Evolutionary conservation across 2,888 invertebrate genomes (phyloP), one percentile per base, ranked within the genome.

Genomic region (Eupithecia inturbata): DNA sequence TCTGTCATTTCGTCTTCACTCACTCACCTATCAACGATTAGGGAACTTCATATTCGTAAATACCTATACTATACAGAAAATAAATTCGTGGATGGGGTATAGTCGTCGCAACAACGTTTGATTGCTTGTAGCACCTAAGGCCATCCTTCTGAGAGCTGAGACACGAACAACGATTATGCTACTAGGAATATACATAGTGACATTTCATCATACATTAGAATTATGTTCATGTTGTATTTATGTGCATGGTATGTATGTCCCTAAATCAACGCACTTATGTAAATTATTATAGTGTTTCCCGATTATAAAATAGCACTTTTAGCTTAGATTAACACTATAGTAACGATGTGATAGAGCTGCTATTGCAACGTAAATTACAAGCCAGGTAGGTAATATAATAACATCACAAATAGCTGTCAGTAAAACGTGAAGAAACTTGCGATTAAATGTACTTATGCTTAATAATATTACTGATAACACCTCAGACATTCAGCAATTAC

Each of bases 401-500:
- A 60, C 26, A 26, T 39, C 39, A 69, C n/a, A 53, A 68, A 41
- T 39, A 39, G 60, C 33, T 36, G 66, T 62, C 41, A 16, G 69
- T 31, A 69, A 69, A 69, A 31, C 31, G 22, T 45, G 14, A 70
- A 19, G 63, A 70, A 70, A 70, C 31, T 49, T 64, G 70, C 36
- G 41, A 69, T 28, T 62, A 10, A 69, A 19, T 31, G 62, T 31
- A 33, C n/a, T 28, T 12, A 19, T 45, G 31, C 31, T 14, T 22
- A 62, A 45, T 31, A 63, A 39, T n/a, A n/a, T 62, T n/a, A 36
- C 63, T 10, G 62, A 53, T 67, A 71, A 41, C 3, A 22, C 22
- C 57, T n/a, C n/a, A n/a, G 4, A 26, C 63, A 71, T 68, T 71
- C 60, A 41, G 68, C 66, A 28, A 66, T 63, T 39, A 66, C 64